Base-by-base conservation (phyloP, 2,797 vertebrate species). In the Melanotaenia maccullochi region DNA sequence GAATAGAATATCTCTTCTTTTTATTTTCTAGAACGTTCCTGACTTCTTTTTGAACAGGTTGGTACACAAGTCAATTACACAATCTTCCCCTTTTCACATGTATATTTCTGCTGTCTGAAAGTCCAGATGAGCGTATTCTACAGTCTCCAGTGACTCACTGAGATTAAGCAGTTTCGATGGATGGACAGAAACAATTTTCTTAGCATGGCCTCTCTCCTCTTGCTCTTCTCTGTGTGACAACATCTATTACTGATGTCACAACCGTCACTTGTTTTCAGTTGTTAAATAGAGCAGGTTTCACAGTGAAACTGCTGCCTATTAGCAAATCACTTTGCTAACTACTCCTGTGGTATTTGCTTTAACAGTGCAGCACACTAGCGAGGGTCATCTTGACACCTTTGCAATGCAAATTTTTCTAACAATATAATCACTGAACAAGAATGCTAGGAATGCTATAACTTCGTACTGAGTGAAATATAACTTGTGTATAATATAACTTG, bases 301-400 rank as follows among this genome's bases (percentile, higher is more conserved):
- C 25, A 68, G 62, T 33, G 13, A 22, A 24, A 25, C 49, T 24
- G 22, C 49, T 24, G 24, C 24, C 51, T 14, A 28, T 44, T 20
- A 33, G 9, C 0, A 44, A 44, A 44, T 22, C 28, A 47, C 38
- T 32, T 69, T 1, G 38, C 28, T 35, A 54, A 25, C 64, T 16
- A 22, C 51, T 54, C 13, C 51, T 25, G 20, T 47, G 42, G 55
- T 57, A 73, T 71, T 60, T 35, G 38, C 73, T 78, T 28, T 51
- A 40, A 55, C 38, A 36, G 49, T 22, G 58, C 73, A 58, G 77
- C 25, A 74, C 59, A 65, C 71, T 69, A 66, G 25, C 49, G 8
- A 63, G 62, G 65, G 12, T 68, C 44, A 60, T 33, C 28, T 60
- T 49, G 24, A 51, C 58, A 75, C 33, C 47, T 58, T 51, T 57